phyloP scores from a whole-genome alignment of 2,888 invertebrate species.

The Lagria hirta region DNA sequence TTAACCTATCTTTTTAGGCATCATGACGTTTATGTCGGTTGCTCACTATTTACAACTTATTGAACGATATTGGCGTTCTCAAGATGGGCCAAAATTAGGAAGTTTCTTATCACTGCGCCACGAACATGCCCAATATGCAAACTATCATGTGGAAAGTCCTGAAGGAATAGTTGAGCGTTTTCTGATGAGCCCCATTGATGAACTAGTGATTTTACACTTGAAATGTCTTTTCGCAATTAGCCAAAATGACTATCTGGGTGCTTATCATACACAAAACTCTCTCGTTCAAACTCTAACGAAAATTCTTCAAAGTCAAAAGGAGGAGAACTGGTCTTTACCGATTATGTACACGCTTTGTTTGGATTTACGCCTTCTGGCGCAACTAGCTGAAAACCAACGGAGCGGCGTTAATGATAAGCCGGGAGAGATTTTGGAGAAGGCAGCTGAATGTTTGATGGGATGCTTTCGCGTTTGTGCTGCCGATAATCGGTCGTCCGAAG shows the following conservation, averaged over 20 bases:
- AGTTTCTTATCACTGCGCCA: slow-evolving; percentile 67
- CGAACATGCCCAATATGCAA: slow-evolving; percentile 70
- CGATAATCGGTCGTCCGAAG: slow-evolving; percentile 86
- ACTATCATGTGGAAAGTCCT: slow-evolving; percentile 69
- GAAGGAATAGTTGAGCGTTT: slow-evolving; percentile 70
- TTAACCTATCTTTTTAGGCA: slow-evolving; percentile 32
- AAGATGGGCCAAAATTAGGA: slow-evolving; percentile 64
- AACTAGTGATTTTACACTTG: slow-evolving; percentile 74
- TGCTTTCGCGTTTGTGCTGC: slow-evolving; percentile 95
- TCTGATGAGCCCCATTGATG: slow-evolving; percentile 73
- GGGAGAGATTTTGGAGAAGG: slow-evolving; percentile 83
- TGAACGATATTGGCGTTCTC: slow-evolving; percentile 63
- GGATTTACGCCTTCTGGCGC: slow-evolving; percentile 78
- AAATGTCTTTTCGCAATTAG: slow-evolving; percentile 61
- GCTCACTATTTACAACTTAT: slow-evolving; percentile 55
- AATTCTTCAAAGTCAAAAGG: slow-evolving; percentile 82
- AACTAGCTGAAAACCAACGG: slow-evolving; percentile 70
- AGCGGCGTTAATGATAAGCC: slow-evolving; percentile 57
- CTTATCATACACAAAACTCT: slow-evolving; percentile 76
- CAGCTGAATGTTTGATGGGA: slow-evolving; percentile 89
- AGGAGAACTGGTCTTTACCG: slow-evolving; percentile 96
- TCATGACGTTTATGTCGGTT: slow-evolving; percentile 50
- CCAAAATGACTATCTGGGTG: slow-evolving; percentile 61
- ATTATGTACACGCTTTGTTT: slow-evolving; percentile 88
- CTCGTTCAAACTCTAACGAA: slow-evolving; percentile 79